Percentiles rank a stretch among this genome's conserved stretches.
Conservation (phyloP, 2,888 invertebrate species). For the Spilarctia lutea region DNA sequence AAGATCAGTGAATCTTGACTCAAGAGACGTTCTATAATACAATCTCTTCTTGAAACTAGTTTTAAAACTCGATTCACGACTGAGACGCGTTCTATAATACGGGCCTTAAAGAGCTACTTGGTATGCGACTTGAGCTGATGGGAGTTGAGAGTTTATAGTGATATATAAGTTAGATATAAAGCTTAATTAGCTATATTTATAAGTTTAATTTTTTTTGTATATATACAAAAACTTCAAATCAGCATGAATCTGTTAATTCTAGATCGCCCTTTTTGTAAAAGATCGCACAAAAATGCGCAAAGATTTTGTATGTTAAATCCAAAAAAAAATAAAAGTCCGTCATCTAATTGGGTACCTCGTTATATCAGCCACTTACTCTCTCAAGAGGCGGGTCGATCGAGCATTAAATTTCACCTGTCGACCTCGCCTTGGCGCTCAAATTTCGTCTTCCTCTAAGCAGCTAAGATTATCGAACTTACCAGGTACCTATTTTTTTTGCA, state of each 20-base stretch:
- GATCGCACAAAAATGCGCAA: background rate
- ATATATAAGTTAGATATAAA: too few species aligned
- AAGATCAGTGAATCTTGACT: too few species aligned
- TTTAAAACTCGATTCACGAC: too few species aligned
- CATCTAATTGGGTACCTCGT: background rate
- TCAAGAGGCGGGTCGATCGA: background rate
- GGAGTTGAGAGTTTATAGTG: too few species aligned
- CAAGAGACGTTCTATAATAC: too few species aligned
- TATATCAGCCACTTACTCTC: slow-evolving; percentile 4
- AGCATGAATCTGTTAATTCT: too few species aligned
- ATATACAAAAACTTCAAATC: background rate
- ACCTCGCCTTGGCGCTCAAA: background rate
- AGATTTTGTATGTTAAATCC: background rate
- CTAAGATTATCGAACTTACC: background rate
- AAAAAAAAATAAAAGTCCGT: background rate
- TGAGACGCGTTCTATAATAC: too few species aligned
- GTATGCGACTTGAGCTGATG: too few species aligned
- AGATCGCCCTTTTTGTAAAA: too few species aligned
- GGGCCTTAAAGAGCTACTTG: too few species aligned
- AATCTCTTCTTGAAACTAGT: too few species aligned
- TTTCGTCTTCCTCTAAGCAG: background rate
- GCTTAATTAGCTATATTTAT: background rate
- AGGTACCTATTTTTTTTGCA: background rate
- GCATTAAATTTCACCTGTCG: background rate
- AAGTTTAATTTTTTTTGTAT: background rate